Evolutionary conservation across 2,113 vertebrate genomes (phyloP).

Genomic region (Baryphthengus martii): DNA sequence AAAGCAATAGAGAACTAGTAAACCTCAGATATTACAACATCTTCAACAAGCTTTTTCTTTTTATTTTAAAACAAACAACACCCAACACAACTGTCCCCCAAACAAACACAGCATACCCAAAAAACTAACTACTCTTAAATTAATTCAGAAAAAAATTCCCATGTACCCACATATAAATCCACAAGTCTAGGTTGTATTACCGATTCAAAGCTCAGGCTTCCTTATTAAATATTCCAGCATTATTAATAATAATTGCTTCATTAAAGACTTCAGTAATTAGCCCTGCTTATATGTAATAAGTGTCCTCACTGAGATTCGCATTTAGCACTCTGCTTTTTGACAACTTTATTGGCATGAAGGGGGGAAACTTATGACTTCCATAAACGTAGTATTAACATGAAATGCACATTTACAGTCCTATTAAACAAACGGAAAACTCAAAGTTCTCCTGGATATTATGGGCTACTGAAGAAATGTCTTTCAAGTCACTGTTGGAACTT

Average conservation of each 20-base stretch:
- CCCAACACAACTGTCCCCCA: neutral
- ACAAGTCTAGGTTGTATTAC: neutral
- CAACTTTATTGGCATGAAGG: neutral
- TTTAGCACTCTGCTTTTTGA: neutral
- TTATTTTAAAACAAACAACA: neutral
- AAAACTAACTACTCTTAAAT: neutral
- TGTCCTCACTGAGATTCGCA: neutral
- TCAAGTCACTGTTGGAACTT: neutral
- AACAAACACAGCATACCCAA: neutral
- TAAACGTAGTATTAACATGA: neutral
- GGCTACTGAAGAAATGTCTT: neutral
- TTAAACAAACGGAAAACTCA: neutral
- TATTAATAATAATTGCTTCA: neutral
- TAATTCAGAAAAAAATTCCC: neutral
- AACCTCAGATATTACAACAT: neutral
- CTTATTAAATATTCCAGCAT: neutral
- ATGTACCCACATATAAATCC: rapidly evolving
- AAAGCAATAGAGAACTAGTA: neutral
- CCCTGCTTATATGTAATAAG: neutral
- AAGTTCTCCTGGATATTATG: neutral
- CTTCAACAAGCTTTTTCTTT: neutral
- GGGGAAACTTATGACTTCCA: neutral
- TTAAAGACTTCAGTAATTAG: neutral
- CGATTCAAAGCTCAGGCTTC: neutral
- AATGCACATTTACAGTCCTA: neutral